These are phyloP conservation scores for Coremacera marginata DNA, from an alignment of 2,888 invertebrate genomes.

Conservation along the genomic window DNA sequence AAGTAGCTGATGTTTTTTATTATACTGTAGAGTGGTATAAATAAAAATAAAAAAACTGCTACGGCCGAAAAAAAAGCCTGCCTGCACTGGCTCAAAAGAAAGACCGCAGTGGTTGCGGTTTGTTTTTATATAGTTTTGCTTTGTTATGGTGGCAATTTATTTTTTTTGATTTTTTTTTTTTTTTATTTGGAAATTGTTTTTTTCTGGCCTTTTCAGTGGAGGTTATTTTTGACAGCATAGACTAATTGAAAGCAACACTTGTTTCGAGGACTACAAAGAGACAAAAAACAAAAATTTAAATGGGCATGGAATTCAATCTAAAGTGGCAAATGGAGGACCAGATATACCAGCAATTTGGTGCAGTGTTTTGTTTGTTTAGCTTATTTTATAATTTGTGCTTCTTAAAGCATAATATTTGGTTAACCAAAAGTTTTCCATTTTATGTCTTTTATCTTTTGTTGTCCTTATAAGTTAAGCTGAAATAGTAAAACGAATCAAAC, in stretches of 20 bases:
- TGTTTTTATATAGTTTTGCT: conserved; percentile 36
- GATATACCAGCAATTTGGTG: too few relatives aligned
- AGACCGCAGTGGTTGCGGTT: conserved; percentile 11
- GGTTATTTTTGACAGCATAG: not conserved
- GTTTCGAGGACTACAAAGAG: not conserved
- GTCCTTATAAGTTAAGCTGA: too few relatives aligned
- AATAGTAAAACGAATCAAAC: too few relatives aligned
- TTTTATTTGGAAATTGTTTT: conserved; percentile 1
- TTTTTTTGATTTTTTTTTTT: conserved; percentile 12
- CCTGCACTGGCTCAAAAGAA: not conserved
- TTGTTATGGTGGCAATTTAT: conserved; percentile 42
- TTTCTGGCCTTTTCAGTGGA: not conserved
- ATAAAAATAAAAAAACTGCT: too few relatives aligned
- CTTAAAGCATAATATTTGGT: too few relatives aligned
- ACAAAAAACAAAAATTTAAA: not conserved
- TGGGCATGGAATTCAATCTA: too few relatives aligned
- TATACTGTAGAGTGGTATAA: not conserved
- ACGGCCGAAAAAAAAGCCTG: not conserved
- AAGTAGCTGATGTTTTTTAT: conserved; percentile 33
- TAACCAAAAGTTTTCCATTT: too few relatives aligned
- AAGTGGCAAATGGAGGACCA: too few relatives aligned
- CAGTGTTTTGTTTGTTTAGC: too few relatives aligned
- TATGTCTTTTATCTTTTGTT: too few relatives aligned
- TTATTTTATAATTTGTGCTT: too few relatives aligned
- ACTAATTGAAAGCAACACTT: conserved; percentile 25